Conservation (phyloP, 1,140 invertebrate species). For the Parapsyche elsis region DNA sequence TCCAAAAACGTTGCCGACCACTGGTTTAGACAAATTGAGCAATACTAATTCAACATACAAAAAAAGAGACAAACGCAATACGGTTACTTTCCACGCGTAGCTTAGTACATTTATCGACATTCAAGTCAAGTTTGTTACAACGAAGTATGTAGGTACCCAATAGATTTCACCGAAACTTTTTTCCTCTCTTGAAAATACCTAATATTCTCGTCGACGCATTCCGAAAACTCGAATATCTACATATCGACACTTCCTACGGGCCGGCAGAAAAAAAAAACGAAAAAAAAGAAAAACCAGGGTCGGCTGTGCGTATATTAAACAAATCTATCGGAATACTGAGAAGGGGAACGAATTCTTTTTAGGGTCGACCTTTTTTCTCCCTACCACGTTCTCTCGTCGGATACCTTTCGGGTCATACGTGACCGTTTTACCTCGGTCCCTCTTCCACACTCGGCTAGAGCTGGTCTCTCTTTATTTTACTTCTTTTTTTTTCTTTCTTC, state of each 20-base stretch:
- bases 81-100: too few species aligned
- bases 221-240: neutral
- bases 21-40: too few species aligned
- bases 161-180: too few species aligned
- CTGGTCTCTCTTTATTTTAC: neutral
- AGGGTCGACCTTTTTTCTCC: neutral
- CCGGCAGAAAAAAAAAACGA: neutral
- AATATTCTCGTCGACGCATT: too few species aligned
- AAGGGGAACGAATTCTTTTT: neutral
- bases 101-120: too few species aligned
- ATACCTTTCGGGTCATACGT: constrained; percentile 34
- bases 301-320: constrained; percentile 10
- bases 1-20: too few species aligned
- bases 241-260: neutral
- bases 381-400: neutral
- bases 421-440: constrained; percentile 21
- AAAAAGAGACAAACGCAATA: too few species aligned
- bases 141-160: too few species aligned
- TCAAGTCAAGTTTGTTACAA: too few species aligned
- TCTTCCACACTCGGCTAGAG: neutral
- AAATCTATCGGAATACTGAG: constrained; percentile 28
- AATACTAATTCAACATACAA: too few species aligned
- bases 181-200: too few species aligned
- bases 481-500: constrained; percentile 5
- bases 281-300: constrained; percentile 4